Evolutionary conservation across 2,797 vertebrate species (phyloP).

Genomic region (Platalea minor): DNA sequence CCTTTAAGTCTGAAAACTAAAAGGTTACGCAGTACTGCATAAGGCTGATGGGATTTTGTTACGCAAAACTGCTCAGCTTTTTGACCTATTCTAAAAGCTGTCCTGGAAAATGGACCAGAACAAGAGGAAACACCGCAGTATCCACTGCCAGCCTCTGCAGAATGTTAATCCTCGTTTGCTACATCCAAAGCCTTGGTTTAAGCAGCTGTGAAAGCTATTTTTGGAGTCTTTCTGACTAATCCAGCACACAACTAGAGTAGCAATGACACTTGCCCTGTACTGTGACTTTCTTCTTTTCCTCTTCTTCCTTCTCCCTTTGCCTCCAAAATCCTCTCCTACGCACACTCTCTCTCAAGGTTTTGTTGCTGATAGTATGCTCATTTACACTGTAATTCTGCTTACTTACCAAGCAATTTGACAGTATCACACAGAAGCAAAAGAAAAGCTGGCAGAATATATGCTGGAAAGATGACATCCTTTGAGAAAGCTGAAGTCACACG

Average conservation of each 20-base stretch:
- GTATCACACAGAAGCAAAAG: neutral
- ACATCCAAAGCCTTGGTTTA: conserved; percentile 13
- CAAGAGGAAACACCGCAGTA: conserved; percentile 24
- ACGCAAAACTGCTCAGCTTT: neutral
- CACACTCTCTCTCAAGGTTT: neutral
- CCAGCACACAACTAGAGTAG: neutral
- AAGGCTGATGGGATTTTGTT: neutral
- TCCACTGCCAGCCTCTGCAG: neutral
- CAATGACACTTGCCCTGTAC: neutral
- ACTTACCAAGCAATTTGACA: neutral
- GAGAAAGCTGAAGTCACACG: neutral
- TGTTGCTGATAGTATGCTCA: neutral
- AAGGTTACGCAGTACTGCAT: neutral
- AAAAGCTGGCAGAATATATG: neutral
- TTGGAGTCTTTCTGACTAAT: conserved; percentile 35
- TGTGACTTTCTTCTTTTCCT: neutral
- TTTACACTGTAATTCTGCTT: neutral
- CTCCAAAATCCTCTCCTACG: neutral
- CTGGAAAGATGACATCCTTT: neutral
- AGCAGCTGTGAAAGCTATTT: conserved; percentile 50
- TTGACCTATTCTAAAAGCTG: neutral
- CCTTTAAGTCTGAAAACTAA: neutral
- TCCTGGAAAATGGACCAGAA: neutral
- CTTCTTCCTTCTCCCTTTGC: neutral
- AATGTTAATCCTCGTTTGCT: conserved; percentile 20